Conservation (phyloP, 2,113 vertebrate species). For the Anhinga anhinga region DNA sequence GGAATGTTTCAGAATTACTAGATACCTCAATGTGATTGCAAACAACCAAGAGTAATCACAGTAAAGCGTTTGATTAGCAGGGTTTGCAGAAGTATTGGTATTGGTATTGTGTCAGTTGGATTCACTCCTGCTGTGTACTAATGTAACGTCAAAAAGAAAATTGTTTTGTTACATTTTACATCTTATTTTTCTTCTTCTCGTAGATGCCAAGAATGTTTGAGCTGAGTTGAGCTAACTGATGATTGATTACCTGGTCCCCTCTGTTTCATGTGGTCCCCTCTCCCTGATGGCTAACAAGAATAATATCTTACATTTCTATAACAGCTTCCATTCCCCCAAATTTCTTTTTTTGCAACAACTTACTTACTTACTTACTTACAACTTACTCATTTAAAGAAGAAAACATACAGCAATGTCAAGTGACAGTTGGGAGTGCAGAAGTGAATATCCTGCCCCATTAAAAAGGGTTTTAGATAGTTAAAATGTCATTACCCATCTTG, state of each 20-base stretch:
- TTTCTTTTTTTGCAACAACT: neutral
- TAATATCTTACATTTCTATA: neutral
- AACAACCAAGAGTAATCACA: neutral
- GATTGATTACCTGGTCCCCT: neutral
- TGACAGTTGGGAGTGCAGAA: neutral
- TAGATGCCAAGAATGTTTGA: slow-evolving; percentile 32
- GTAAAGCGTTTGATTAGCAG: neutral
- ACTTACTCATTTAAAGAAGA: neutral
- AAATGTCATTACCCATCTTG: neutral
- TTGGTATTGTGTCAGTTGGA: neutral
- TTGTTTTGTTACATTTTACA: neutral
- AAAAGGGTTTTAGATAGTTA: neutral
- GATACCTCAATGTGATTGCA: neutral
- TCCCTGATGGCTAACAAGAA: slow-evolving; percentile 4
- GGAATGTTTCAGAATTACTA: neutral
- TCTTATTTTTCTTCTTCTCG: slow-evolving; percentile 23
- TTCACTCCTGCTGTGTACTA: neutral
- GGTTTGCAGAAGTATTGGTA: neutral
- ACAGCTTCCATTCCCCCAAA: neutral
- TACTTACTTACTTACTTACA: no score
- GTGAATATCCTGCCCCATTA: neutral
- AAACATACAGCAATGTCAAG: neutral
- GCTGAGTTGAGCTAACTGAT: slow-evolving; percentile 17
- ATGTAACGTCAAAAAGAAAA: neutral
- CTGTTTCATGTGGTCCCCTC: neutral